Conservation (phyloP, 2,888 invertebrate genomes). For the Melolontha melolontha region DNA sequence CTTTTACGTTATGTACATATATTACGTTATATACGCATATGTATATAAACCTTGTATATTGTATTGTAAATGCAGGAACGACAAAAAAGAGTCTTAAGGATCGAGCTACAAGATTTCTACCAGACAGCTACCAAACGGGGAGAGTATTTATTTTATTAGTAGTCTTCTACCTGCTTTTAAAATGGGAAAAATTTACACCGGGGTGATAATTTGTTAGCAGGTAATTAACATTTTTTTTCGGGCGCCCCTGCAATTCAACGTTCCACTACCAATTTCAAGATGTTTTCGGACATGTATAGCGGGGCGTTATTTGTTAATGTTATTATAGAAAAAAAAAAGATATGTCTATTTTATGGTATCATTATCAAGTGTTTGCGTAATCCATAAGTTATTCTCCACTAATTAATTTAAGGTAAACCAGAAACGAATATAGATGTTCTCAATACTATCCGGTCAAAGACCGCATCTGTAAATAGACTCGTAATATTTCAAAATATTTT, state of each 20-base stretch:
- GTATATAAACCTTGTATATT: too few relatives aligned
- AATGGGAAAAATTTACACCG: conserved; percentile 40
- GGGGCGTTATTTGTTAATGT: conserved; percentile 16
- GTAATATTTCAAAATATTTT: too few relatives aligned
- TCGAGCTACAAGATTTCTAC: too few relatives aligned
- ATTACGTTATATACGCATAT: too few relatives aligned
- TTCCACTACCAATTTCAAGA: conserved; percentile 14
- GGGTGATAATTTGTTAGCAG: conserved; percentile 39
- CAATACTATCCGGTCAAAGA: not conserved
- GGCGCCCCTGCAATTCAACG: conserved; percentile 4
- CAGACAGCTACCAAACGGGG: not conserved
- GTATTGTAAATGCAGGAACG: too few relatives aligned
- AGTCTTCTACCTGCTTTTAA: conserved; percentile 35
- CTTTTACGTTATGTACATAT: too few relatives aligned
- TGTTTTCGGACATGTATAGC: not conserved
- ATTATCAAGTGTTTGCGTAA: conserved; percentile 29
- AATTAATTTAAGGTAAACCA: conserved; percentile 35
- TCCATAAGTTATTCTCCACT: conserved; percentile 29
- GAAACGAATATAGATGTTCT: conserved; percentile 25
- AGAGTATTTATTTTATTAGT: conserved; percentile 12
- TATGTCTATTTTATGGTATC: conserved; percentile 25
- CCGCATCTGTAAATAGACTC: too few relatives aligned
- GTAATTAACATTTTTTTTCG: conserved; percentile 37
- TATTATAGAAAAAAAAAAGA: conserved; percentile 9
- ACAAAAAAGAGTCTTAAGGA: too few relatives aligned